These are phyloP conservation scores for Coptodon rendalli DNA, from an alignment of 2,113 vertebrate species.

Conservation along the genomic window DNA sequence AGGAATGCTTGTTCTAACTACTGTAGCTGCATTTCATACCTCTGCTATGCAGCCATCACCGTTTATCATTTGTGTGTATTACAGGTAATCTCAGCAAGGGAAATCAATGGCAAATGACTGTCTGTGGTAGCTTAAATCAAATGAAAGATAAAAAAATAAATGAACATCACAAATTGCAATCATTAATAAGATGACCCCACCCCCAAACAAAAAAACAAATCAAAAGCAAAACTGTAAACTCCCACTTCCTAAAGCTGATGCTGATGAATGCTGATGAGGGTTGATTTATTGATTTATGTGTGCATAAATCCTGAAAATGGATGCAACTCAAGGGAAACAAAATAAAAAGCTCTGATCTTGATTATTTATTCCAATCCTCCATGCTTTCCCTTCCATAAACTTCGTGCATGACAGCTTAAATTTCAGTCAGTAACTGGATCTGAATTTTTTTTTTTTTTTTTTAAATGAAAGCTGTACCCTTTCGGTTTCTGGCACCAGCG, in stretches of 20 bases:
- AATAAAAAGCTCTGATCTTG: not conserved
- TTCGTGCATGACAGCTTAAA: not conserved
- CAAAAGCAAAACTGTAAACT: not conserved
- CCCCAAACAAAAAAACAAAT: not conserved
- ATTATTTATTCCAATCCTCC: not conserved
- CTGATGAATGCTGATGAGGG: not conserved
- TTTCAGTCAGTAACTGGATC: not conserved
- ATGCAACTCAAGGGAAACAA: not conserved
- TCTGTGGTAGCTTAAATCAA: not conserved
- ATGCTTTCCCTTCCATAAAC: not conserved
- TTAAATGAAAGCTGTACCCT: constrained; percentile 66
- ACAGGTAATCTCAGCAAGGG: not conserved
- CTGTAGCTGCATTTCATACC: not conserved
- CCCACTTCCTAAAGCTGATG: not conserved
- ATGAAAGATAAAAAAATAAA: not conserved
- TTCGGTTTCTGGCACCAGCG: constrained; percentile 88
- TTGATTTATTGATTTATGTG: not conserved
- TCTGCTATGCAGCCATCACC: fast-evolving
- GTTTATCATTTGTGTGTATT: not conserved
- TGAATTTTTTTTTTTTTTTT: not conserved
- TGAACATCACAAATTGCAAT: not conserved
- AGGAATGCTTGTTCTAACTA: not conserved
- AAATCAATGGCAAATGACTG: not conserved
- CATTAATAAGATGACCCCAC: no score
- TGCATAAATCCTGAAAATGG: not conserved